These are phyloP conservation scores for Nephrotoma appendiculata DNA, from an alignment of 2,888 invertebrate species.

Conservation along the genomic window DNA sequence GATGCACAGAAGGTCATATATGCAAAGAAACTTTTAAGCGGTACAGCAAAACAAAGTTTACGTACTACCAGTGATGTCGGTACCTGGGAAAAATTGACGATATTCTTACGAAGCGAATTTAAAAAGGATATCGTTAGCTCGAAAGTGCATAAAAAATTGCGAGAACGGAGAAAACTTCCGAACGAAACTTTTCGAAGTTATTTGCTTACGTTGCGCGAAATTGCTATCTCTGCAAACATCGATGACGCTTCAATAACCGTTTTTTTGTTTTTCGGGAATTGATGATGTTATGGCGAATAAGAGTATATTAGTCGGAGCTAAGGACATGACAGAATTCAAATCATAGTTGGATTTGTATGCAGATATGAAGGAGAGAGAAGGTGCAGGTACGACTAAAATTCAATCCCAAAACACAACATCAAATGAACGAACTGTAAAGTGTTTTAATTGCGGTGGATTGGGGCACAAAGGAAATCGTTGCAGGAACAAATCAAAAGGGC, in stretches of 20 bases:
- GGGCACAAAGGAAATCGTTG: neutral
- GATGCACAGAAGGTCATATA: neutral
- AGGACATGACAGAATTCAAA: slow-evolving; percentile 7
- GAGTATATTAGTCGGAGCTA: slow-evolving; percentile 6
- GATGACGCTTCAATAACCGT: neutral
- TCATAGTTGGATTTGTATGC: slow-evolving; percentile 8
- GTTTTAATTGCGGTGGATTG: too few species aligned
- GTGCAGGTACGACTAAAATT: neutral
- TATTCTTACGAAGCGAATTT: neutral
- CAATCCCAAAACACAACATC: neutral
- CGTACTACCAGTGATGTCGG: too few species aligned
- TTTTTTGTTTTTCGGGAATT: slow-evolving; percentile 6
- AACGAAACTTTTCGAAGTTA: neutral
- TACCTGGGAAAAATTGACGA: neutral
- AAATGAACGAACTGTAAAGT: neutral
- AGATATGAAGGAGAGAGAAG: neutral
- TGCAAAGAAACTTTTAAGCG: neutral
- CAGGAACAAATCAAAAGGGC: slow-evolving; percentile 13
- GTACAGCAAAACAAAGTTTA: neutral
- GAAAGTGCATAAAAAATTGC: neutral
- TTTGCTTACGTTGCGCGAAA: neutral
- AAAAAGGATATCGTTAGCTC: neutral
- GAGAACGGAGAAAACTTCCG: neutral
- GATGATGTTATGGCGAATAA: slow-evolving; percentile 6
- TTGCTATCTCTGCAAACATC: neutral